Evolutionary conservation across 2,888 invertebrate genomes (phyloP).

Genomic region (Dilophus febrilis): DNA sequence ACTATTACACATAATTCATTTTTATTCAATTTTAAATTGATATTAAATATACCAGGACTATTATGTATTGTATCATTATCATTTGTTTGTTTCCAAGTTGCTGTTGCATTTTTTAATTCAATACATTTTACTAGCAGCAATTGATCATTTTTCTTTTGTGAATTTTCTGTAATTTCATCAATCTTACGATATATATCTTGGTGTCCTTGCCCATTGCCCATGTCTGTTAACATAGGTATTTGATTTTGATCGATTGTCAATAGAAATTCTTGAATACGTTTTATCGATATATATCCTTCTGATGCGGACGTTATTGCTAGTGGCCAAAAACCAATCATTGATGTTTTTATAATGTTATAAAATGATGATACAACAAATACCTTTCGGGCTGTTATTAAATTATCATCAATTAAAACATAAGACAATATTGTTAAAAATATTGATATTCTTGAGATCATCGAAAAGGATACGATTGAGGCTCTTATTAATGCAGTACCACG

Average conservation of each 20-base stretch:
- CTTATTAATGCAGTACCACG: constrained; percentile 47
- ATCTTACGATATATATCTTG: too few species aligned
- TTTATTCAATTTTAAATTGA: constrained; percentile 7
- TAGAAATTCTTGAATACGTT: constrained; percentile 50
- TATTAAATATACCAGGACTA: neutral
- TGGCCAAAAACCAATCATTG: constrained; percentile 61
- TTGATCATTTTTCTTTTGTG: too few species aligned
- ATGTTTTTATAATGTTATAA: constrained; percentile 61
- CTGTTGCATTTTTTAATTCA: too few species aligned
- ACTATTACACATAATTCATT: constrained; percentile 32
- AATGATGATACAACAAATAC: constrained; percentile 66
- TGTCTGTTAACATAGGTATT: too few species aligned
- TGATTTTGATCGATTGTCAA: too few species aligned
- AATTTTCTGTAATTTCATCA: too few species aligned
- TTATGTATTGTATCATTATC: constrained; percentile 1
- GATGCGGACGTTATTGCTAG: constrained; percentile 7
- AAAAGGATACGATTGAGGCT: constrained; percentile 50
- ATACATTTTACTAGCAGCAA: too few species aligned
- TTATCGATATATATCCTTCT: constrained; percentile 44
- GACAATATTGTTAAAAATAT: constrained; percentile 58
- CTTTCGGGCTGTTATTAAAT: constrained; percentile 53
- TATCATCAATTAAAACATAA: constrained; percentile 44
- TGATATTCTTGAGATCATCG: constrained; percentile 62
- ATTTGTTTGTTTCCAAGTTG: constrained; percentile 8
- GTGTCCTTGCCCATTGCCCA: too few species aligned